These are phyloP conservation scores for Hippolais icterina DNA, from an alignment of 2,113 vertebrate species.

Conservation along the genomic window DNA sequence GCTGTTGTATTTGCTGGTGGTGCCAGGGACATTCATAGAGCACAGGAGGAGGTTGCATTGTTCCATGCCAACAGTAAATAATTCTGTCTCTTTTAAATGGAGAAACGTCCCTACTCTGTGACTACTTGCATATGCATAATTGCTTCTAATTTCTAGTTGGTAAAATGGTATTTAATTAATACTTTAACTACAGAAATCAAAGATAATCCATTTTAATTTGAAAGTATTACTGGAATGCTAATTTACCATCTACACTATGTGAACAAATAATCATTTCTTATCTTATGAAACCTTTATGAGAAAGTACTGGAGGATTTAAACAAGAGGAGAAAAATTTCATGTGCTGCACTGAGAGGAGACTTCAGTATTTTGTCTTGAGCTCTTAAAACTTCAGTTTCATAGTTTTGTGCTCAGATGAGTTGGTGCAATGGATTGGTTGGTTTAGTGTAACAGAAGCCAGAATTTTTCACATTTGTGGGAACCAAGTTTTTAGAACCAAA, in stretches of 20 bases:
- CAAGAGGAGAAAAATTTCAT: background rate
- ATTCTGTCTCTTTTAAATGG: background rate
- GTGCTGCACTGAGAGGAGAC: background rate
- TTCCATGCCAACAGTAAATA: background rate
- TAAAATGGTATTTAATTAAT: slow-evolving; percentile 21
- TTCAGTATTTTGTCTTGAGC: background rate
- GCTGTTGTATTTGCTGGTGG: background rate
- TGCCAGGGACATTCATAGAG: background rate
- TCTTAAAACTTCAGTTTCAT: background rate
- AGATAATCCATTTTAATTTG: background rate
- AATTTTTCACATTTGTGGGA: background rate
- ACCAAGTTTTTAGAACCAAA: background rate
- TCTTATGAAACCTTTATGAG: background rate
- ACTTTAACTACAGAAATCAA: background rate
- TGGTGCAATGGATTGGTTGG: background rate
- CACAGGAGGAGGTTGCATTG: background rate
- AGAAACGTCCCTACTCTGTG: background rate
- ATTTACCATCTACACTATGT: background rate
- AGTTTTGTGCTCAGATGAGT: background rate
- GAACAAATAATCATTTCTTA: background rate
- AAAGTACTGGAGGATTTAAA: background rate
- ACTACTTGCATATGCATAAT: background rate
- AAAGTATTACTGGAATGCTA: background rate
- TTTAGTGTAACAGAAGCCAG: background rate
- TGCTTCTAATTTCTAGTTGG: slow-evolving; percentile 4